Base-by-base conservation (phyloP, 2,113 vertebrate species). In the Macrotis lagotis region DNA sequence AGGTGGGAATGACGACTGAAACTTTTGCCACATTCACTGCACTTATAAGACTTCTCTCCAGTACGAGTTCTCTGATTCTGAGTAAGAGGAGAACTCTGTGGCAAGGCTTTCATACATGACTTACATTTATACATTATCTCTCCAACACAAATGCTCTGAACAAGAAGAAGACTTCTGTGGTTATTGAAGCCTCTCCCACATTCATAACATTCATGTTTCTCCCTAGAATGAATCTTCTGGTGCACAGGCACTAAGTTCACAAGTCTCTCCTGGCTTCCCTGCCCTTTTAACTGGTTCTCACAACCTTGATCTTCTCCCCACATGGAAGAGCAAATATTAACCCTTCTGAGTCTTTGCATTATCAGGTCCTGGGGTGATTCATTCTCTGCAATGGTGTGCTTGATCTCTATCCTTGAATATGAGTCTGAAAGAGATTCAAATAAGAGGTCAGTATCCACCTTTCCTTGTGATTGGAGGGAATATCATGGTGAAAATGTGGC, bases 101-200 rank as follows among this genome's bases (percentile, higher is more conserved):
- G 94, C 26, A 98, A 98, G 25, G 96, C 93, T 74, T 97, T 98
- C 31, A 95, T 97, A 93, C 97, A 96, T 0, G 96, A 96, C 3
- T 92, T 95, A 91, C 98, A 97, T 11, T 94, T 94, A n/a, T 97
- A 96, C 0, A 97, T 97, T 28, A 96, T 97, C 93, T 98, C 97
- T 22, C 98, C 97, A 8, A 97, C 97, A 31, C 98, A 97, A 31
- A 98, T 98, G 91, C 97, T 96, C 92, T 97, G 96, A 83, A 97
- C 97, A 74, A 96, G 96, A 25, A 97, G 94, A 47, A 98, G 97
- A 47, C 98, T 97, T 37, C 97, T 96, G 90, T 97, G 97, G 66
- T 97, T 97, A 47, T 96, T 98, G 3, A 98, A 98, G 89, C 97
- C 97, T 94, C 98, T 98, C 2, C 97, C 98, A 96, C 97, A 98